Evolutionary conservation across 2,113 vertebrate genomes (phyloP), one percentile per base, ranked within the genome.

Genomic region (Lynx canadensis): DNA sequence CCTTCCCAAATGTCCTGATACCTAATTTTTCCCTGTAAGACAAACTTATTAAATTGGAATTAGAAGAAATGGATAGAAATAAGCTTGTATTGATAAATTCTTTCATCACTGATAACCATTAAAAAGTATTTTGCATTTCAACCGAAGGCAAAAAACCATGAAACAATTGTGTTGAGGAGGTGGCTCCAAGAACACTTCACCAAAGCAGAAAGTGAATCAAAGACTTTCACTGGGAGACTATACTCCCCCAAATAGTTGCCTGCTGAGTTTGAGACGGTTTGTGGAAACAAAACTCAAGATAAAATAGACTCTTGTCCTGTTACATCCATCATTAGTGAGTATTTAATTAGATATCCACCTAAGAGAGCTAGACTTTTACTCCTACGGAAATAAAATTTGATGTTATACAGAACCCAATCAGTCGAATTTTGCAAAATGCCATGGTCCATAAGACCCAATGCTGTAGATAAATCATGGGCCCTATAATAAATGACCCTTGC

Each of bases 351-450:
- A 41, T 74, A 80, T 94, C 41, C 7, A 82, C n/a, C 69, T 82
- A 71, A 83, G 29, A 36, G 23, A 93, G 4, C 14, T 52, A 73
- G 25, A 5, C 2, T 52, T 21, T 41, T 3, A 79, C 29, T 55
- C 14, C 79, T 5, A 71, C 0, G 4, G 73, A 94, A n/a, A 88
- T 96, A 97, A 96, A 0, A 80, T 25, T 38, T 79, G 23, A 68
- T 86, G 68, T 57, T 63, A 74, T 16, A 55, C 96, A 98, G 92
- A 96, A 13, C 0, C 29, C 81, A 52, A 36, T 1, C 88, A 97
- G 84, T 66, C 31, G 92, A 83, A 96, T 95, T 97, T 98, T 97
- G 27, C 15, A 98, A 97, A 98, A 98, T 93, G 68, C 2, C 10
- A 21, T 12, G 52, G 79, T 88, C 71, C 91, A 88, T 7, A 73